A percentile compares a stretch with the other conserved stretches of the same genome.
These are phyloP conservation scores for Bacillus rossius DNA, from an alignment of 1,140 invertebrate species.

Conservation along the genomic window DNA sequence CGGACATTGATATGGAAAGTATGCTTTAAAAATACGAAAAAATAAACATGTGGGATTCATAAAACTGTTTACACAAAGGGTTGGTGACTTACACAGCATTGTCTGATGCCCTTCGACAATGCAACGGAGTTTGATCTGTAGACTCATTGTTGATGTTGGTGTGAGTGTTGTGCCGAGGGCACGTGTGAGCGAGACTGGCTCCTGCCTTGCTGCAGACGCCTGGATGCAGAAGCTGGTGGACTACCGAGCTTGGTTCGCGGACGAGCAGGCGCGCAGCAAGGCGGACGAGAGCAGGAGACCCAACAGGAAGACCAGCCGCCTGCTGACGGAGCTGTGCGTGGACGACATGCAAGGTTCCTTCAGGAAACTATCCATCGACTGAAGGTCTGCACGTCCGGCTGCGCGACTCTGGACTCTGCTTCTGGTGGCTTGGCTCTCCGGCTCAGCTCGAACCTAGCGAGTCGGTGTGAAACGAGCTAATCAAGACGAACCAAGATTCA, in stretches of 20 bases:
- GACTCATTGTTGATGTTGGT: not conserved
- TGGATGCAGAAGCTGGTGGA: slow-evolving; percentile 3
- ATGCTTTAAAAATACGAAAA: too few species aligned
- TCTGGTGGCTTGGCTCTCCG: too few species aligned
- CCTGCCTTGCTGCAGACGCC: not conserved
- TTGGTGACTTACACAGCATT: not conserved
- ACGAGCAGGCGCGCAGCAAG: slow-evolving; percentile 1
- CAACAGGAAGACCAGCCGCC: not conserved
- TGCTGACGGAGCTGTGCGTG: not conserved
- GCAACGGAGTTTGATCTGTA: not conserved
- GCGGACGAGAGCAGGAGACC: not conserved
- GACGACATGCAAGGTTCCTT: not conserved
- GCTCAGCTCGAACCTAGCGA: too few species aligned
- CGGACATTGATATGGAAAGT: too few species aligned
- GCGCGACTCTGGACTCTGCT: too few species aligned
- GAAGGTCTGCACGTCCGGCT: too few species aligned
- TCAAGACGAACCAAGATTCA: too few species aligned
- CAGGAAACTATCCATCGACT: slow-evolving; percentile 6
- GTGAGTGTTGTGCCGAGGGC: not conserved
- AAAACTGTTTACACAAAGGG: not conserved
- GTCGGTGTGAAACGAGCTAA: too few species aligned
- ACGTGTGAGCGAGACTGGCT: too few species aligned
- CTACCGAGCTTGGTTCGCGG: not conserved
- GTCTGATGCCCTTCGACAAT: not conserved
- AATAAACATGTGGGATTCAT: not conserved